Base-by-base conservation (phyloP, 2,113 vertebrate species). In the Nannospalax galili region DNA sequence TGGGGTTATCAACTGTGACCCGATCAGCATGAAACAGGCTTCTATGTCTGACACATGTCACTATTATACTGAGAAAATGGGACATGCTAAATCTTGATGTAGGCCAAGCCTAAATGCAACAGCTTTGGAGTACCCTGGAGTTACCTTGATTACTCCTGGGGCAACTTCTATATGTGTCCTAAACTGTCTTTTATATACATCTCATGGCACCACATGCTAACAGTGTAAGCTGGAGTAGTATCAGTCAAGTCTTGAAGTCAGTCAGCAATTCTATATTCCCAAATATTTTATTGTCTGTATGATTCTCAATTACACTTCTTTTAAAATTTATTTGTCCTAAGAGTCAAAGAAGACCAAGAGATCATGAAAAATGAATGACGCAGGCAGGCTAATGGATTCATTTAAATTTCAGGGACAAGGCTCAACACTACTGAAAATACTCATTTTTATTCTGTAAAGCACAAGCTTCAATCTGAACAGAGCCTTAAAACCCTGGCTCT, bases 261-360 rank as follows among this genome's bases (percentile, higher is more conserved):
- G 45, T 69, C 79, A 84, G 72, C 16, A 62, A 65, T 72, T 88
- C 75, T 88, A 40, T 78, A 88, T 75, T 28, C 28, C 52, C 28
- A 60, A 88, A 93, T 26, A 69, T 15, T 17, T 88, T 91, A 86
- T 1, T 65, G 28, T 65, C 12, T 84, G 5, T 67, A 52, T 64
- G 94, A 65, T 28, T 80, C 20, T 48, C 75, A 75, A 42, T 2
- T 74, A 30, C 1, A 45, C 19, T 86, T 87, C 45, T 62, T 84
- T 93, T 62, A n/a, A 80, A 84, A 92, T 90, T 60, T 80, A 81
- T 80, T 84, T 79, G 75, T 62, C 82, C 56, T 70, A 79, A 90
- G 42, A 45, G n/a, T 65, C 65, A 92, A 88, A 89, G 74, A 90
- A 95, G 79, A 94, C n/a, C 69, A 75, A 56, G 80, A 20, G 84